Percentiles rank a stretch among this genome's conserved stretches.
Conservation (phyloP, 2,113 vertebrate species). For the Hemicordylus capensis region DNA sequence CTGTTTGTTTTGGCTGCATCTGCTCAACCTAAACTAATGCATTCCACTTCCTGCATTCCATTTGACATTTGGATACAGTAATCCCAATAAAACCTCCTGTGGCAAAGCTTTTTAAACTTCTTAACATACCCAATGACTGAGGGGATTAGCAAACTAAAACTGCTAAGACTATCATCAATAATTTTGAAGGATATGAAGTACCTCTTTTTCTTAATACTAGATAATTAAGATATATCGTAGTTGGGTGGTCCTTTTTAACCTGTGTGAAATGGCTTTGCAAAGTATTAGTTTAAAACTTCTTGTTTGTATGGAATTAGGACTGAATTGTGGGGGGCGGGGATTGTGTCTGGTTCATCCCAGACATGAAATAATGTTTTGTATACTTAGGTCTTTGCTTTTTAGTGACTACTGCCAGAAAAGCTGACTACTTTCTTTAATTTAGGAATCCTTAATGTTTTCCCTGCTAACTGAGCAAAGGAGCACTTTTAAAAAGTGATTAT, state of each 20-base stretch:
- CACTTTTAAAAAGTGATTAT: too few species aligned
- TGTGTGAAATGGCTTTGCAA: not conserved
- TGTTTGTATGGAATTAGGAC: not conserved
- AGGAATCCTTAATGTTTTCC: too few species aligned
- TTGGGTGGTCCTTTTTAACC: not conserved
- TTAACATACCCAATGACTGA: slow-evolving; percentile 43
- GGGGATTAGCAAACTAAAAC: slow-evolving; percentile 21
- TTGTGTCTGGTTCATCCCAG: too few species aligned
- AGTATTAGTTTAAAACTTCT: too few species aligned
- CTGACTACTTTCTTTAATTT: not conserved
- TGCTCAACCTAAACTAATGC: slow-evolving; percentile 50
- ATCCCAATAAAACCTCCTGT: slow-evolving; percentile 45
- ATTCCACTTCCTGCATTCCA: slow-evolving; percentile 40
- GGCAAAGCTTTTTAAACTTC: slow-evolving; percentile 49
- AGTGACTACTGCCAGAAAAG: not conserved
- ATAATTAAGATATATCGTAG: not conserved
- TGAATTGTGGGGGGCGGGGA: too few species aligned
- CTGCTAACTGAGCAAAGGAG: too few species aligned
- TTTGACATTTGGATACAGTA: slow-evolving; percentile 40
- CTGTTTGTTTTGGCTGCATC: slow-evolving; percentile 62
- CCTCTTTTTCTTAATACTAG: not conserved
- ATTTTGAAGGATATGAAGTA: not conserved
- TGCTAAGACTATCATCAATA: slow-evolving; percentile 33
- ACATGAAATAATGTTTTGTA: too few species aligned
- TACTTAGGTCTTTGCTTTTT: not conserved